Conservation (phyloP, 2,113 vertebrate genomes). For the Micromys minutus region DNA sequence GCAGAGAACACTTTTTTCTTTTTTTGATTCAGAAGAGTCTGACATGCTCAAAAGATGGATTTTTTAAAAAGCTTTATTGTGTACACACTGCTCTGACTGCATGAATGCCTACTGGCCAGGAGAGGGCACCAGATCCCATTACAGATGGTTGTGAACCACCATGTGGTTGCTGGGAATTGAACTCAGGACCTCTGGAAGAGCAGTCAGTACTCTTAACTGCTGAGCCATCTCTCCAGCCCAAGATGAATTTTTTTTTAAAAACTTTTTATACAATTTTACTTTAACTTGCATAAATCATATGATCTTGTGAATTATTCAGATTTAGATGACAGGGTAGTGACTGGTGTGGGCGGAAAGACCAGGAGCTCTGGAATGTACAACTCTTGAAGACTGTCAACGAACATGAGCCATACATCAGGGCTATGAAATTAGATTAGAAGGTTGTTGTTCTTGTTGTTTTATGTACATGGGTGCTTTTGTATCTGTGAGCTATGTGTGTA, state of each 20-base stretch:
- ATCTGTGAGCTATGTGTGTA: not conserved
- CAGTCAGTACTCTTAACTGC: too few relatives aligned
- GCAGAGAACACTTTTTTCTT: not conserved
- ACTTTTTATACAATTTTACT: conserved; percentile 5
- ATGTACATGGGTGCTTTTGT: not conserved
- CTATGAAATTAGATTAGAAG: not conserved
- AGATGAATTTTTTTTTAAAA: not conserved
- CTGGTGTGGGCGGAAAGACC: not conserved
- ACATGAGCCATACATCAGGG: not conserved
- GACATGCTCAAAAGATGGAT: not conserved
- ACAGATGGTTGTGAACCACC: too few relatives aligned
- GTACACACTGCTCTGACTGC: too few relatives aligned
- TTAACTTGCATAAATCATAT: not conserved
- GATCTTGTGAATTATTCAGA: not conserved
- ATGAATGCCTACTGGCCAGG: too few relatives aligned
- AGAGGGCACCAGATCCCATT: too few relatives aligned
- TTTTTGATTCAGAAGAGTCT: not conserved
- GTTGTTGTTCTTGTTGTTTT: not conserved
- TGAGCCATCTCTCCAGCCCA: too few relatives aligned
- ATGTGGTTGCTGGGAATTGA: too few relatives aligned
- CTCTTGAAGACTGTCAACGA: not conserved
- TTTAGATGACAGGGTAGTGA: not conserved
- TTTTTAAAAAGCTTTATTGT: too few relatives aligned
- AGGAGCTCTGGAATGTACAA: not conserved
- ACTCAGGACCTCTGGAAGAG: too few relatives aligned